A percentile compares a stretch with the other conserved stretches of the same genome.
These are phyloP conservation scores for Morone saxatilis DNA, from an alignment of 2,113 vertebrate genomes.

Conservation along the genomic window DNA sequence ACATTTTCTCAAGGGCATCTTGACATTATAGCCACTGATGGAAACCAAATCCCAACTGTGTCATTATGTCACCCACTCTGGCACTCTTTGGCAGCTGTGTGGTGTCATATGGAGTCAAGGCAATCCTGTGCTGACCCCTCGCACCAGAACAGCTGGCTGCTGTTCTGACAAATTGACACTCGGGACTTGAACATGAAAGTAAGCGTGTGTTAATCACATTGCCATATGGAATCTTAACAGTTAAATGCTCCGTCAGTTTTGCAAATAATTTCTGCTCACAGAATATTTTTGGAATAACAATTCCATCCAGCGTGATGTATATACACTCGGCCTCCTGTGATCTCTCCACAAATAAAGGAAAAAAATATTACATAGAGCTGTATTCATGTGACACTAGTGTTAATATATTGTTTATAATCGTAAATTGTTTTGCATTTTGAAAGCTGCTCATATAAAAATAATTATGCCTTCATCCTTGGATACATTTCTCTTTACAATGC, in stretches of 20 bases:
- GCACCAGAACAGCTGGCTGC: conserved; percentile 63
- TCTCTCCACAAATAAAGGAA: neutral
- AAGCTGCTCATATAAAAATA: neutral
- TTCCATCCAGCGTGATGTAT: neutral
- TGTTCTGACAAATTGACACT: conserved; percentile 52
- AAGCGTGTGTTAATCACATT: conserved; percentile 49
- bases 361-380: no score
- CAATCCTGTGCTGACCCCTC: conserved; percentile 44
- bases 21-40: conserved; percentile 25
- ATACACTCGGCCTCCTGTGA: no score
- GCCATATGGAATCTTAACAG: conserved; percentile 37
- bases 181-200: conserved; percentile 42
- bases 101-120: conserved; percentile 45
- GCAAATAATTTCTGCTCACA: neutral
- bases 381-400: no score
- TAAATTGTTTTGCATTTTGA: neutral
- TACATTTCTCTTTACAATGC: neutral
- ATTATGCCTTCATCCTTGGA: neutral
- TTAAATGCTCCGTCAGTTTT: neutral
- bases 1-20: conserved; percentile 32
- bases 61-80: conserved; percentile 1
- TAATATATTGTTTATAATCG: no score
- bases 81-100: conserved; percentile 49
- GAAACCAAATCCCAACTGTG: conserved; percentile 8
- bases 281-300: neutral